These are phyloP conservation scores for Agelas oroides DNA, from an alignment of 37 sponge, comb jelly and placozoan genomes.

Conservation along the genomic window DNA sequence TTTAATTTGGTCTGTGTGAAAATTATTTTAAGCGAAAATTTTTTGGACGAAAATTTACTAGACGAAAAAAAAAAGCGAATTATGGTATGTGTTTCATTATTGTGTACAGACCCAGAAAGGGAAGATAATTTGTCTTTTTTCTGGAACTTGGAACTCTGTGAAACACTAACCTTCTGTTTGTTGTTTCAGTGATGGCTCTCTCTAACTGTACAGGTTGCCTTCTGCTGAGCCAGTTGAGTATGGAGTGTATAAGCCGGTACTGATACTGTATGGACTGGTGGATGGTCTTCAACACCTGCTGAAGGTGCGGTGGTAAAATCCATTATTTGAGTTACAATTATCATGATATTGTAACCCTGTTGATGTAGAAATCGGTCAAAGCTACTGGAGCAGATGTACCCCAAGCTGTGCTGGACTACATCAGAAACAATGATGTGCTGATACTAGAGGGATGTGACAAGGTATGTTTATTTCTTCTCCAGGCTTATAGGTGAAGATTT, in stretches of 20 bases:
- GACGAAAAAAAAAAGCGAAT: too few relatives aligned
- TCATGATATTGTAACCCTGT: too few relatives aligned
- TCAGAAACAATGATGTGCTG: conserved; percentile 70
- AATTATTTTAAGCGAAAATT: too few relatives aligned
- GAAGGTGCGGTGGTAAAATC: conserved; percentile 51
- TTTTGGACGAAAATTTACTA: too few relatives aligned
- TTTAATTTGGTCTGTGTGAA: too few relatives aligned
- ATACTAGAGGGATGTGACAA: conserved; percentile 77
- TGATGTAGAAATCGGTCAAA: conserved; percentile 46
- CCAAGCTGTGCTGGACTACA: conserved; percentile 71
- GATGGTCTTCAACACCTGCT: conserved; percentile 65
- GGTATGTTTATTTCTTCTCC: conserved; percentile 33
- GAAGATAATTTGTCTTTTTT: too few relatives aligned
- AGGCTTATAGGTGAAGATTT: conserved; percentile 51
- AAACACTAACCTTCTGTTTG: too few relatives aligned
- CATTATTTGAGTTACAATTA: background rate
- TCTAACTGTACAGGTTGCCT: conserved; percentile 62
- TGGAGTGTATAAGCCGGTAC: conserved; percentile 77
- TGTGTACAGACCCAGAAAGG: too few relatives aligned
- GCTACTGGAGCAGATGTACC: conserved; percentile 35
- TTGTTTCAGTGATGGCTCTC: too few relatives aligned
- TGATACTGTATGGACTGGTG: conserved; percentile 80
- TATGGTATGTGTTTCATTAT: too few relatives aligned
- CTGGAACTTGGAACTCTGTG: too few relatives aligned
- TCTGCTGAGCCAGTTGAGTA: conserved; percentile 58